Base-by-base conservation (phyloP, 1,140 invertebrate species). In the Magallana gigas region DNA sequence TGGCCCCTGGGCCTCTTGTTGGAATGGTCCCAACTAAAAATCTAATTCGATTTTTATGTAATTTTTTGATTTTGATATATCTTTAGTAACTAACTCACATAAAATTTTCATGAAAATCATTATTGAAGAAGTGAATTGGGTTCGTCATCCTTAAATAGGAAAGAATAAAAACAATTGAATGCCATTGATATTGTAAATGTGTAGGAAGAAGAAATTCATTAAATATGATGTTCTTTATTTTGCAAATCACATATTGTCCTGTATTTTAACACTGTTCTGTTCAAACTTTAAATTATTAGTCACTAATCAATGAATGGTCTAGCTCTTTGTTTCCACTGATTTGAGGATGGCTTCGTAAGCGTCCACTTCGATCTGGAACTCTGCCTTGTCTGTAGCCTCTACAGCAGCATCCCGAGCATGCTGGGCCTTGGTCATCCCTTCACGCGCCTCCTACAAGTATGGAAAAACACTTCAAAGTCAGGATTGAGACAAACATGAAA, bases 361-460 rank as follows among this genome's bases (percentile, higher is more conserved):
- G 96, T 99, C 98, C n/a, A 99, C 95, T 36, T 98, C 97, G 93
- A 99, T 99, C 90, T 97, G 96, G 85, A 98, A 98, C 96, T 98
- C 98, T 48, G 98, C 98, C 95, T 97, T 98, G 29, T 97, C 97
- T 94, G 96, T 95, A 2, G 99, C 98, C 86, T 96, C 96, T 0
- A 96, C 94, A 57, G 98, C 98, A 57, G 97, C 97, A 86, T 95
- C 95, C 7, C 98, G 92, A 95, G 97, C 96, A 85, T 96, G 96
- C 93, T 99, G 97, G 16, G 98, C 98, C 95, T 98, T 97, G 91
- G 95, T 96, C 14, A 99, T 95, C 85, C 97, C 96, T 91, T 99
- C 98, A 92, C 96, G 96, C 14, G 95, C 92, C 81, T 93, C 93
- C 94, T 95, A 91, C 9, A 89, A 88, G 57, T 83, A 83, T 48